These are phyloP conservation scores for Diglossa cyanea DNA, from an alignment of 2,797 vertebrate genomes.

Conservation along the genomic window DNA sequence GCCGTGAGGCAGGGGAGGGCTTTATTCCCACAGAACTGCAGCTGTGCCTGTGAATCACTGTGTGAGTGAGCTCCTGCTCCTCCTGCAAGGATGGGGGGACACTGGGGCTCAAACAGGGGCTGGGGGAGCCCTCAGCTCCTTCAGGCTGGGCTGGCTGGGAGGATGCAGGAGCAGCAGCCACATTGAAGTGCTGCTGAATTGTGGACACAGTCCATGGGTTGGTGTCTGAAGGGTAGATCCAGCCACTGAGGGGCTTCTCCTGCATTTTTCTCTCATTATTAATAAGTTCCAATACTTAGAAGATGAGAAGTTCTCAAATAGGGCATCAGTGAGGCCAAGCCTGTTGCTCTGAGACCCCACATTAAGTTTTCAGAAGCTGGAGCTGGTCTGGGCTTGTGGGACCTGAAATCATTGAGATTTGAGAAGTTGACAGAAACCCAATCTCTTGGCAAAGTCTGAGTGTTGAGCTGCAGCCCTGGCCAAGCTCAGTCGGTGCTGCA, in stretches of 20 bases:
- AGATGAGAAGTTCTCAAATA: not conserved
- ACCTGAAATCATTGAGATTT: not conserved
- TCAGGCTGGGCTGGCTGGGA: not conserved
- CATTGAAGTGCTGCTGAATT: fast-evolving
- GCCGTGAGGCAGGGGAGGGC: constrained; percentile 33
- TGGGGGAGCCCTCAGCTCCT: not conserved
- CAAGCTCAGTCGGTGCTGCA: not conserved
- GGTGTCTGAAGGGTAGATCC: not conserved
- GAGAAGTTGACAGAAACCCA: not conserved
- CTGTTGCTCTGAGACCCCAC: not conserved
- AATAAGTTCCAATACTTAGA: not conserved
- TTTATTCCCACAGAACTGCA: constrained; percentile 57
- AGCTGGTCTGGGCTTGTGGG: not conserved
- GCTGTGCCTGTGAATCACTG: constrained; percentile 58
- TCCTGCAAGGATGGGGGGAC: not conserved
- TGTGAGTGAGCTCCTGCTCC: not conserved
- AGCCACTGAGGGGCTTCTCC: not conserved
- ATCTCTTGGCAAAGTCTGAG: not conserved
- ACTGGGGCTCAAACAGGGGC: not conserved
- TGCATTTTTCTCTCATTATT: not conserved
- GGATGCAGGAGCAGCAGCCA: not conserved
- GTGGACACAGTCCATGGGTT: fast-evolving
- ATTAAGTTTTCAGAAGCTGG: not conserved
- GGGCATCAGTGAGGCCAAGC: not conserved
- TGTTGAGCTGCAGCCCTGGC: not conserved